A percentile compares a stretch with the other conserved stretches of the same genome.
Conservation (phyloP, 1,140 invertebrate species). For the Drusus annulatus region DNA sequence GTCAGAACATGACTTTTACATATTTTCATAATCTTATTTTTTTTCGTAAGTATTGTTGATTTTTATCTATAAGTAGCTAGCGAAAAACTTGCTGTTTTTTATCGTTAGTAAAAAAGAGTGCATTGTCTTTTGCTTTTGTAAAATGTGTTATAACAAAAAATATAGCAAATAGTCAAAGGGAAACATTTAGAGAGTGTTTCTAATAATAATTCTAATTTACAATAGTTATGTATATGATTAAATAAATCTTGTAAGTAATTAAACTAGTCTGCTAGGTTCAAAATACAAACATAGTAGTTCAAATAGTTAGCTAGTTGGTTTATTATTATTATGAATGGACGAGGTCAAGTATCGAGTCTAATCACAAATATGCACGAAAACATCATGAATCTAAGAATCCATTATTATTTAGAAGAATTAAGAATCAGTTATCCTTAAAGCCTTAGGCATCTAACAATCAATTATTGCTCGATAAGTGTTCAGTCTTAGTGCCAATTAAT, state of each 20-base stretch:
- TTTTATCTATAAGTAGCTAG: neutral
- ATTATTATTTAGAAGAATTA: too few relatives aligned
- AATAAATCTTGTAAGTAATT: neutral
- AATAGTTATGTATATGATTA: conserved; percentile 26
- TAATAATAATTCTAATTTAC: neutral
- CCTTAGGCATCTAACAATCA: too few relatives aligned
- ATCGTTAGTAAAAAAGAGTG: conserved; percentile 30
- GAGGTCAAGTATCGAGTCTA: too few relatives aligned
- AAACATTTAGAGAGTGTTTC: conserved; percentile 45
- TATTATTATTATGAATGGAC: conserved; percentile 23
- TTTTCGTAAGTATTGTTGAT: too few relatives aligned
- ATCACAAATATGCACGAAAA: too few relatives aligned
- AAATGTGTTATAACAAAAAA: conserved; percentile 9
- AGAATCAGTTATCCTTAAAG: too few relatives aligned
- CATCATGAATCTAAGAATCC: too few relatives aligned
- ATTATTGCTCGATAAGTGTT: too few relatives aligned
- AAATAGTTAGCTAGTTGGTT: neutral
- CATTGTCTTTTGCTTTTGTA: conserved; percentile 33
- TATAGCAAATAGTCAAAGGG: conserved; percentile 25
- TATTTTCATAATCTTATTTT: too few relatives aligned
- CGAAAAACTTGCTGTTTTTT: conserved; percentile 5
- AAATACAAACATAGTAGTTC: conserved; percentile 7
- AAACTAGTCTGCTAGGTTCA: conserved; percentile 51
- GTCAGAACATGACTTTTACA: too few relatives aligned
- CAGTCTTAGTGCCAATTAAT: too few relatives aligned